Evolutionary conservation across 2,113 vertebrate species (phyloP).

Genomic region (Silurus glanis): DNA sequence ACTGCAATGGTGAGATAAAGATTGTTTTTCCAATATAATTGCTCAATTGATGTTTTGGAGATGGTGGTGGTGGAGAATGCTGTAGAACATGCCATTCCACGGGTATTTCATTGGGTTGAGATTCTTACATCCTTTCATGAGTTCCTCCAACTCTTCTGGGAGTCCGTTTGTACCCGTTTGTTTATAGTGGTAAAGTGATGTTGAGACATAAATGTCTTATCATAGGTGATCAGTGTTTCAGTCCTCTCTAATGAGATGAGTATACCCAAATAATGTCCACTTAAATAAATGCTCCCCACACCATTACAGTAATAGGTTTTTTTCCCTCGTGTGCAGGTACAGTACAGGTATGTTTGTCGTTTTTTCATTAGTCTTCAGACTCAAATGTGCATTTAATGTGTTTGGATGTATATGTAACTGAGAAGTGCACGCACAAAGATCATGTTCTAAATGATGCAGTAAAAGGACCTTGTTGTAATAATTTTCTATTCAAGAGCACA

Average conservation of each 20-base stretch:
- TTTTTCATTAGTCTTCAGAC: background rate
- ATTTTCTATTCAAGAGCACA: slow-evolving; percentile 40
- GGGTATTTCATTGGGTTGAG: background rate
- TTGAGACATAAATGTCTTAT: background rate
- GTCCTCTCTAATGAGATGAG: background rate
- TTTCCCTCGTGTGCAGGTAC: background rate
- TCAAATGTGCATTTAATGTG: background rate
- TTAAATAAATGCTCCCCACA: background rate
- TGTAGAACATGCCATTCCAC: background rate
- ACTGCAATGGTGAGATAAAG: background rate
- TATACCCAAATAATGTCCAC: background rate
- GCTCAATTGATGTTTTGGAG: background rate
- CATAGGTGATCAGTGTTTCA: background rate
- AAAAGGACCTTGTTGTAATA: slow-evolving; percentile 35
- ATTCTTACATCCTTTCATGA: background rate
- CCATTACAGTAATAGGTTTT: background rate
- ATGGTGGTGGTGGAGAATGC: background rate
- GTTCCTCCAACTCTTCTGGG: background rate
- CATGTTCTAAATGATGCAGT: slow-evolving; percentile 35
- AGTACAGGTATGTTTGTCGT: background rate
- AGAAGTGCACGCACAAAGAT: background rate
- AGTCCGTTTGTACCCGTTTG: background rate
- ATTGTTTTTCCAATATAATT: background rate
- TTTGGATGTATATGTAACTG: background rate
- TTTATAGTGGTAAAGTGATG: background rate